A percentile compares a stretch with the other conserved stretches of the same genome.
Conservation (phyloP, 2,888 invertebrate species). For the Ametastegia equiseti region DNA sequence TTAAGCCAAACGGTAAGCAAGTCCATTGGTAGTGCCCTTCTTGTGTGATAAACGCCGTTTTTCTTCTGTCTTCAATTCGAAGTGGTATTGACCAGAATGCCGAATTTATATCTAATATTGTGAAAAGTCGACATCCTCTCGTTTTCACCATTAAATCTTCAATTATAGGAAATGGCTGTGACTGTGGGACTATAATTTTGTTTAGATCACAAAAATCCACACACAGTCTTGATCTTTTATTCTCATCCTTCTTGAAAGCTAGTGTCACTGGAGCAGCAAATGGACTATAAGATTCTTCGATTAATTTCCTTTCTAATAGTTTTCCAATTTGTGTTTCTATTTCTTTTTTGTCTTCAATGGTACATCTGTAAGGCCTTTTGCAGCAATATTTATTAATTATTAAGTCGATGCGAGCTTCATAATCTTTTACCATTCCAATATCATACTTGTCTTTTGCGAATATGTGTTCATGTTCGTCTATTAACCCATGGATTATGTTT, state of each 20-base stretch:
- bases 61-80: slow-evolving; percentile 46
- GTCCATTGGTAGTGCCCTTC: slow-evolving; percentile 52
- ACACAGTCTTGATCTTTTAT: slow-evolving; percentile 60
- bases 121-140: slow-evolving; percentile 64
- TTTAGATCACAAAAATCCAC: slow-evolving; percentile 54
- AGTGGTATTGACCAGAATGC: slow-evolving; percentile 51
- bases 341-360: slow-evolving; percentile 50
- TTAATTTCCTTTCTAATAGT: slow-evolving; percentile 44
- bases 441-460: slow-evolving; percentile 52
- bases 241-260: slow-evolving; percentile 58
- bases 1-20: slow-evolving; percentile 48
- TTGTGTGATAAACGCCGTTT: slow-evolving; percentile 63
- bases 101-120: slow-evolving; percentile 54
- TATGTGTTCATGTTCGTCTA: slow-evolving; percentile 49
- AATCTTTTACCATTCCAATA: slow-evolving; percentile 47
- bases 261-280: slow-evolving; percentile 56
- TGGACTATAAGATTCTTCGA: slow-evolving; percentile 53
- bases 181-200: slow-evolving; percentile 64
- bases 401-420: slow-evolving; percentile 42
- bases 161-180: slow-evolving; percentile 67
- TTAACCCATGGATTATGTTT: slow-evolving; percentile 45
- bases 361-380: slow-evolving; percentile 52
- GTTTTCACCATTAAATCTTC: slow-evolving; percentile 66
- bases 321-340: slow-evolving; percentile 50
- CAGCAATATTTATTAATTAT: slow-evolving; percentile 49